These are phyloP conservation scores for Ophion costatus DNA, from an alignment of 2,888 invertebrate genomes.

Conservation along the genomic window DNA sequence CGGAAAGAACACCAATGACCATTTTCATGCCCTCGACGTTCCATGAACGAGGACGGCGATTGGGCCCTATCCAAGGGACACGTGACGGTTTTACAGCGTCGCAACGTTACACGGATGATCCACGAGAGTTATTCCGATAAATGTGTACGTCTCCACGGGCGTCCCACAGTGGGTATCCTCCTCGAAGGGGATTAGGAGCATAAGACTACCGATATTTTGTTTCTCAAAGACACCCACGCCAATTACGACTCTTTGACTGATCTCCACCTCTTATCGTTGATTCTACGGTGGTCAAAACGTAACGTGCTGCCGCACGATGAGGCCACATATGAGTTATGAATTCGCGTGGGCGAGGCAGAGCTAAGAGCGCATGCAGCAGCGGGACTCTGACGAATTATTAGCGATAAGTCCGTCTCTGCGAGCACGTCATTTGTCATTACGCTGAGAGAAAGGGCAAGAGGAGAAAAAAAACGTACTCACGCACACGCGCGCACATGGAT, in stretches of 20 bases:
- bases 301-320: not conserved
- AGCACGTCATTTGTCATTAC: conserved; percentile 64
- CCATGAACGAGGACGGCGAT: no score
- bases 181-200: not conserved
- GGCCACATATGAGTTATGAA: conserved; percentile 56
- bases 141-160: not conserved
- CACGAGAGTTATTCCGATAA: not conserved
- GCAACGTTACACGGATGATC: not conserved
- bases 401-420: conserved; percentile 58
- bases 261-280: conserved; percentile 40
- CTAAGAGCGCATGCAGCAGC: conserved; percentile 37
- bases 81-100: no score
- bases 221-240: conserved; percentile 16
- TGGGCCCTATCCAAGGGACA: no score
- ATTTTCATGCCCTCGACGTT: no score
- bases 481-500: not conserved
- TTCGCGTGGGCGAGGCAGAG: conserved; percentile 52
- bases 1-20: no score
- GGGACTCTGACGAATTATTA: conserved; percentile 64
- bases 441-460: conserved; percentile 20
- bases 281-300: conserved; percentile 32
- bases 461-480: not conserved
- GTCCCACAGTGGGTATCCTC: not conserved
- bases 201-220: conserved; percentile 44
- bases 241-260: conserved; percentile 54